Conservation (phyloP, 2,797 vertebrate species). For the Amblyopsis hoosieri region DNA sequence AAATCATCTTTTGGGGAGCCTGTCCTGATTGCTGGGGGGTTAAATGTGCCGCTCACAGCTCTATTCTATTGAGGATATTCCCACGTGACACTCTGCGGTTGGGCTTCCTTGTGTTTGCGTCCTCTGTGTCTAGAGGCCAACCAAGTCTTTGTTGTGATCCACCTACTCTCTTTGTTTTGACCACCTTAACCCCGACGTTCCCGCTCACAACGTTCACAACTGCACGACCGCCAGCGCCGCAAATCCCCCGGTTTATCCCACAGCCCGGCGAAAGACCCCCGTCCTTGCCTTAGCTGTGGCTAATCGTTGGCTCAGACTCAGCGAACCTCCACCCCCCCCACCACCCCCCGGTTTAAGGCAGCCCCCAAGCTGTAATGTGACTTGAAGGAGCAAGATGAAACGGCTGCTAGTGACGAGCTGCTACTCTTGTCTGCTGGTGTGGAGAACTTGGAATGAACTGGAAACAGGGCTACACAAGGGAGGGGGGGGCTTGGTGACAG, state of each 20-base stretch:
- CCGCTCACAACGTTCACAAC: conserved; percentile 23
- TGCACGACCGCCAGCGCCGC: conserved; percentile 22
- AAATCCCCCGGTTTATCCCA: conserved; percentile 60
- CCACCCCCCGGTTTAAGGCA: conserved; percentile 52
- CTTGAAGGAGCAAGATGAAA: too few species aligned
- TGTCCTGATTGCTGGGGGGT: too few species aligned
- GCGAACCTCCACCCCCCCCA: not conserved
- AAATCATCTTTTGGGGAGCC: too few species aligned
- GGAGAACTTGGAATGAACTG: too few species aligned
- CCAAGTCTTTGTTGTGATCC: conserved; percentile 42
- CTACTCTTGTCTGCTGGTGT: too few species aligned
- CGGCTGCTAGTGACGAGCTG: too few species aligned
- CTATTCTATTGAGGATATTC: too few species aligned
- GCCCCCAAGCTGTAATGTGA: conserved; percentile 7
- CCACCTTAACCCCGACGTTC: not conserved
- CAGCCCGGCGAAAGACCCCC: conserved; percentile 50
- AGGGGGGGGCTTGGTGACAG: not conserved
- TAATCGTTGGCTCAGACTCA: conserved; percentile 60
- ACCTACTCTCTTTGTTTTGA: conserved; percentile 47
- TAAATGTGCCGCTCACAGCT: too few species aligned
- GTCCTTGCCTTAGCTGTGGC: conserved; percentile 35
- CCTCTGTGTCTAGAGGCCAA: conserved; percentile 10
- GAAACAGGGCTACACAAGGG: too few species aligned
- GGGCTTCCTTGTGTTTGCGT: too few species aligned
- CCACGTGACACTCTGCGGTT: too few species aligned